Conservation (phyloP, 2,888 invertebrate genomes). For the Acronicta leporina region DNA sequence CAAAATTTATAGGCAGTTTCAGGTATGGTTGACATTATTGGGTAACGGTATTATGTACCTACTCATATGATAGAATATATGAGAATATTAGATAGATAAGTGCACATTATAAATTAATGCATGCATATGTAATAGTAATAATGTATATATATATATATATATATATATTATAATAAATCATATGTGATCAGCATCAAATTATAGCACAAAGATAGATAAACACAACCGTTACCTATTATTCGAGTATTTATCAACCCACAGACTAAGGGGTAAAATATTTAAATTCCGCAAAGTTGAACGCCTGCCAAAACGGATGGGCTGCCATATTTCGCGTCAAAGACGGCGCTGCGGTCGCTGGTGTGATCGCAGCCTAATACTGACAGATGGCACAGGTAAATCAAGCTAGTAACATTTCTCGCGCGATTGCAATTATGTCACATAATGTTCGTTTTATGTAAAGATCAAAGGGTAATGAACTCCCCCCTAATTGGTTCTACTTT, state of each 20-base stretch:
- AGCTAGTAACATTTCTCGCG: slow-evolving; percentile 65
- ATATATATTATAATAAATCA: no score
- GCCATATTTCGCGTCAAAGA: slow-evolving; percentile 25
- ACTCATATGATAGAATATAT: no score
- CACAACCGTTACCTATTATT: slow-evolving; percentile 42
- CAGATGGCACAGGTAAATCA: slow-evolving; percentile 74
- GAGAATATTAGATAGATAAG: not conserved
- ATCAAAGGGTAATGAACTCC: slow-evolving; percentile 29
- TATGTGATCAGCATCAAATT: not conserved
- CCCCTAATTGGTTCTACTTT: slow-evolving; percentile 22
- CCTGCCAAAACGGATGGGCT: slow-evolving; percentile 42
- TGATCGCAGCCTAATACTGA: slow-evolving; percentile 66
- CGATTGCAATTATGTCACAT: slow-evolving; percentile 63
- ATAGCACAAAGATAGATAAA: slow-evolving; percentile 14
- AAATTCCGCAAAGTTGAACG: slow-evolving; percentile 43
- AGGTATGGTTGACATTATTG: not conserved
- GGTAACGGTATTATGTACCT: not conserved
- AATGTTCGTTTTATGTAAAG: slow-evolving; percentile 37
- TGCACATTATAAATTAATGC: no score
- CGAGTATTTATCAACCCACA: slow-evolving; percentile 30
- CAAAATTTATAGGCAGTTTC: slow-evolving; percentile 8
- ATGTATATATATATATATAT: no score
- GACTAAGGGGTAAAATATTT: slow-evolving; percentile 44
- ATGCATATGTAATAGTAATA: no score
- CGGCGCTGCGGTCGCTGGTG: slow-evolving; percentile 31